A percentile compares a stretch with the other conserved stretches of the same genome.
Conservation (phyloP, 2,888 invertebrate species). For the Anthophora plumipes region DNA sequence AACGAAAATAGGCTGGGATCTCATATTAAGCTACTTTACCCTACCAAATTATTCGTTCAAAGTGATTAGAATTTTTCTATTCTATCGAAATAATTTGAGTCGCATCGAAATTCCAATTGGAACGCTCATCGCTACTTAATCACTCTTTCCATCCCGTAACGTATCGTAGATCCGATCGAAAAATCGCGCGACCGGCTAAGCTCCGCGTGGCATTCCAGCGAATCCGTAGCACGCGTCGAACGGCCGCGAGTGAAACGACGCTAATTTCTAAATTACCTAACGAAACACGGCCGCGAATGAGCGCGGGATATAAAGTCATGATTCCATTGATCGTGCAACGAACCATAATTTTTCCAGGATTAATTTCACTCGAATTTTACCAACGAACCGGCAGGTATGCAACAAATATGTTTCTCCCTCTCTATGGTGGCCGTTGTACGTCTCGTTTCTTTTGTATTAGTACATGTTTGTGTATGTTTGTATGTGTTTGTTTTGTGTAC, state of each 20-base stretch:
- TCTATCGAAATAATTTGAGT: too few relatives aligned
- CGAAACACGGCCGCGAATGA: not conserved
- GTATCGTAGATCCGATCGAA: not conserved
- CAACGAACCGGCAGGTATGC: slow-evolving; percentile 10
- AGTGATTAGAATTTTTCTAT: too few relatives aligned
- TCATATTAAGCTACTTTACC: too few relatives aligned
- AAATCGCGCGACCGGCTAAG: not conserved
- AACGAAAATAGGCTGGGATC: too few relatives aligned
- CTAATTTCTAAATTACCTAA: slow-evolving; percentile 40
- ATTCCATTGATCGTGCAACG: slow-evolving; percentile 39
- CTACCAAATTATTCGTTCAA: too few relatives aligned
- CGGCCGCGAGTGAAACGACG: slow-evolving; percentile 8
- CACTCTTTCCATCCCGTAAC: too few relatives aligned
- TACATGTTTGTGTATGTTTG: not conserved
- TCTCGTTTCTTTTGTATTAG: not conserved
- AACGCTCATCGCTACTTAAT: too few relatives aligned
- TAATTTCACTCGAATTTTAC: slow-evolving; percentile 44
- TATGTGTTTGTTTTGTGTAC: not conserved
- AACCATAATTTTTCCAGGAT: slow-evolving; percentile 39
- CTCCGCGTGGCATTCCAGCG: slow-evolving; percentile 20
- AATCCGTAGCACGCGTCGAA: slow-evolving; percentile 17
- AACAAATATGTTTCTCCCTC: slow-evolving; percentile 36
- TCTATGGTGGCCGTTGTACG: slow-evolving; percentile 9
- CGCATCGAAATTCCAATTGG: too few relatives aligned
- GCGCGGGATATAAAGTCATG: not conserved